Conservation (phyloP, 1,140 invertebrate genomes). For the Papilio polyxenes region DNA sequence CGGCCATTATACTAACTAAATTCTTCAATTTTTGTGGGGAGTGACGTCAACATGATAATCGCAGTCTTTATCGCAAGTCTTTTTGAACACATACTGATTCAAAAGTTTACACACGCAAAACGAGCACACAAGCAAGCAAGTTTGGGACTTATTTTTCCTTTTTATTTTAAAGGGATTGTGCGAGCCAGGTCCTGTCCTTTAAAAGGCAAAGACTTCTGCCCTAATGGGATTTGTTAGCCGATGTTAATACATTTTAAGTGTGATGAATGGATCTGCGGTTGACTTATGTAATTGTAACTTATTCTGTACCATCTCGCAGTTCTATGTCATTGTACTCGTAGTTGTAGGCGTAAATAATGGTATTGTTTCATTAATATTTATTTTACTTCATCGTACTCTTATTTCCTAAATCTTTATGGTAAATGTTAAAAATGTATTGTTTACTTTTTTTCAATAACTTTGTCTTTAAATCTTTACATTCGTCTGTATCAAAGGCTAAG, state of each 20-base stretch:
- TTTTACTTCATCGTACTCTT: not conserved
- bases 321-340: not conserved
- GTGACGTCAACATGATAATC: not conserved
- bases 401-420: not conserved
- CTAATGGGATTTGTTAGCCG: conserved; percentile 40
- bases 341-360: conserved; percentile 3
- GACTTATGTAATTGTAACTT: conserved; percentile 39
- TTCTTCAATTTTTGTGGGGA: not conserved
- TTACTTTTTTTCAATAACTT: not conserved
- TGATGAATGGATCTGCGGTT: conserved; percentile 40
- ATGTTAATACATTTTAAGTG: conserved; percentile 41
- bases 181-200: not conserved
- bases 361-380: not conserved
- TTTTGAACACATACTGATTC: not conserved
- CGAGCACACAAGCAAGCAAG: too few species aligned
- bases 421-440: not conserved
- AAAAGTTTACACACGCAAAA: not conserved
- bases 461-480: too few species aligned
- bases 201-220: conserved; percentile 46
- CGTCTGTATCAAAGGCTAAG: too few species aligned
- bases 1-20: not conserved
- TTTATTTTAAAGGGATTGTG: not conserved
- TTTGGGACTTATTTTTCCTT: not conserved
- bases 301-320: not conserved
- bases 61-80: not conserved